Conservation (phyloP, 2,113 vertebrate genomes). For the Acanthochromis polyacanthus region DNA sequence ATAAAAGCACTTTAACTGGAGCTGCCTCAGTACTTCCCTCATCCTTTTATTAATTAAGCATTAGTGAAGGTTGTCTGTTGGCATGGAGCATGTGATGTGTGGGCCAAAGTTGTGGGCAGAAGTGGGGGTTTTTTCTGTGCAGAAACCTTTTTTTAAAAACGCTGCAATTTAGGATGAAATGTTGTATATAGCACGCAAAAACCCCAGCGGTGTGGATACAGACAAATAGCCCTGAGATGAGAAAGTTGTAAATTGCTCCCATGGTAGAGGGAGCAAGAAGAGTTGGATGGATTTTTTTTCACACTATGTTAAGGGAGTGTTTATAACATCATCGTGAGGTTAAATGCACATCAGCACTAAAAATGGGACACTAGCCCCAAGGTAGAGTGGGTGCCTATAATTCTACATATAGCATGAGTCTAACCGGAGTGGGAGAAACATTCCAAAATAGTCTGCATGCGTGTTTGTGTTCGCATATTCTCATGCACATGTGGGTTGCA, state of each 20-base stretch:
- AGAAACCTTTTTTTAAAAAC: conserved; percentile 17
- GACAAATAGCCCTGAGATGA: conserved; percentile 71
- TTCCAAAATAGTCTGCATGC: neutral
- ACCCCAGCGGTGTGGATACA: conserved; percentile 49
- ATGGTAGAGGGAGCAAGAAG: conserved; percentile 51
- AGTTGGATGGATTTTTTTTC: conserved; percentile 44
- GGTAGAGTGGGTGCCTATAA: conserved; percentile 25
- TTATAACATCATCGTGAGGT: conserved; percentile 68
- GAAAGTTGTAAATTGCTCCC: conserved; percentile 74
- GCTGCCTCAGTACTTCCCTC: conserved; percentile 42
- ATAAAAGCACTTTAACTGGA: conserved; percentile 66
- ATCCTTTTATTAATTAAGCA: conserved; percentile 58
- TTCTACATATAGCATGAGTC: conserved; percentile 19
- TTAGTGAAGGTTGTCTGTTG: conserved; percentile 49
- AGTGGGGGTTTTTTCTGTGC: conserved; percentile 12
- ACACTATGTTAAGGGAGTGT: conserved; percentile 53
- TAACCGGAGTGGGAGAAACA: conserved; percentile 14
- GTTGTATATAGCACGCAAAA: conserved; percentile 31
- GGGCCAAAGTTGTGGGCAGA: conserved; percentile 29
- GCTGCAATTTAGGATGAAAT: conserved; percentile 28
- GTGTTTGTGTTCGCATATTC: neutral
- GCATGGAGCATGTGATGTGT: conserved; percentile 29
- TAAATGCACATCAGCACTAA: conserved; percentile 62
- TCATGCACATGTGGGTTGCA: neutral
- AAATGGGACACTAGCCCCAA: conserved; percentile 54